Evolutionary conservation across 1,140 invertebrate genomes (phyloP).

Genomic region (Trachelipus rathkii): DNA sequence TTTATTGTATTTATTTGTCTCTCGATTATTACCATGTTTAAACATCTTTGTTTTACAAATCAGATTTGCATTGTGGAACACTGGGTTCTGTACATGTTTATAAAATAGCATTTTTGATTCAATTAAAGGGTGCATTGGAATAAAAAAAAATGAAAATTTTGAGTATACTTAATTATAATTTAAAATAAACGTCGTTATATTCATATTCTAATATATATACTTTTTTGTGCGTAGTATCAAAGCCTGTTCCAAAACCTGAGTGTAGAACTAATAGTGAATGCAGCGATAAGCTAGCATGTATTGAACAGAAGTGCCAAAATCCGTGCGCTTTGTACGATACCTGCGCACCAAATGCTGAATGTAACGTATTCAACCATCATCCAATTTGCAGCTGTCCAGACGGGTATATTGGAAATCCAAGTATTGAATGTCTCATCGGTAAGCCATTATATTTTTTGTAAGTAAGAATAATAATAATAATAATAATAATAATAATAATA

Average conservation of each 20-base stretch:
- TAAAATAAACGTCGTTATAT: too few relatives aligned
- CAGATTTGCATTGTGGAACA: slow-evolving; percentile 1
- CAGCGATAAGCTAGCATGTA: slow-evolving; percentile 74
- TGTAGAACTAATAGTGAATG: slow-evolving; percentile 76
- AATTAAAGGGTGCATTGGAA: too few relatives aligned
- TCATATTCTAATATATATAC: neutral
- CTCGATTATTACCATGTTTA: slow-evolving; percentile 18
- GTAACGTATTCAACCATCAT: slow-evolving; percentile 72
- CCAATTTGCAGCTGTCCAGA: slow-evolving; percentile 77
- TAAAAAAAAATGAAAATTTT: too few relatives aligned
- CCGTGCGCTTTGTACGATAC: slow-evolving; percentile 63
- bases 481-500: too few relatives aligned
- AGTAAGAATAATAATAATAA: too few relatives aligned
- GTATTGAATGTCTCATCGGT: slow-evolving; percentile 65
- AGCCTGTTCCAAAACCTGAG: slow-evolving; percentile 62
- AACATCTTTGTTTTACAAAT: slow-evolving; percentile 37
- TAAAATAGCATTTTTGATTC: neutral
- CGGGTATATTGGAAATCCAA: slow-evolving; percentile 77
- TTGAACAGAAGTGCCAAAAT: slow-evolving; percentile 68
- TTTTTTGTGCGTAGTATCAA: slow-evolving; percentile 4
- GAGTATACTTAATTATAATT: too few relatives aligned
- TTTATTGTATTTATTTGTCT: slow-evolving; percentile 37
- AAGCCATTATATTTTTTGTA: slow-evolving; percentile 52
- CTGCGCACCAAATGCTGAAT: slow-evolving; percentile 76
- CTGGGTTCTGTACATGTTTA: neutral